Percentiles rank a stretch among this genome's conserved stretches.
Conservation (phyloP, 2,888 invertebrate genomes). For the Apomyelois bistriatella region DNA sequence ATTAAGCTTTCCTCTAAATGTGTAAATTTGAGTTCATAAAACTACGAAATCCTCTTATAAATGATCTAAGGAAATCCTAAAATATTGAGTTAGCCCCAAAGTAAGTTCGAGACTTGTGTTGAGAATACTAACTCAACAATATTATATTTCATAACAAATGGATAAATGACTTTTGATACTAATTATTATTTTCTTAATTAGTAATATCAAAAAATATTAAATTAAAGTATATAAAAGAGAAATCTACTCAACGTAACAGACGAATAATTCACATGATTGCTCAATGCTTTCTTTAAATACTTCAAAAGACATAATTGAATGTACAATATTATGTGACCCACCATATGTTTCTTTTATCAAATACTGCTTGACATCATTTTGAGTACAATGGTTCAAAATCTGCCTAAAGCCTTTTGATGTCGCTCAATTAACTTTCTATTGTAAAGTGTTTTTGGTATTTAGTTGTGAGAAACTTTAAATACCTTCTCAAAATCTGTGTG, state of each 20-base stretch:
- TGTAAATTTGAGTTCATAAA: no score
- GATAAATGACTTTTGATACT: no score
- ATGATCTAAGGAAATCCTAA: no score
- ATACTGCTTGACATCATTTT: neutral
- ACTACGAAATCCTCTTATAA: no score
- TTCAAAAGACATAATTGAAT: neutral
- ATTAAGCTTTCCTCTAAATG: no score
- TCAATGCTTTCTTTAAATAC: neutral
- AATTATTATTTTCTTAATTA: no score
- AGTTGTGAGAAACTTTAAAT: neutral
- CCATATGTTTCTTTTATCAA: neutral
- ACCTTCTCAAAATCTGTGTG: neutral
- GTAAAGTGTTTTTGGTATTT: neutral
- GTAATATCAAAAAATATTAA: no score
- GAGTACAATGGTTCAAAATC: neutral
- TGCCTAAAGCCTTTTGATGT: neutral
- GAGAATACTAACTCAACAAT: no score
- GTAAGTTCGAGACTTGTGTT: no score
- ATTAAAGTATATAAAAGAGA: neutral
- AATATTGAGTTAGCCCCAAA: no score
- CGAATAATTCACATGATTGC: neutral
- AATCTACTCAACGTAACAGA: neutral
- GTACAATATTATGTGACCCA: neutral
- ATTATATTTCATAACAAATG: no score
- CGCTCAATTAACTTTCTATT: conserved; percentile 1